Conservation (phyloP, 1,140 invertebrate species). For the Calephelis nemesis region DNA sequence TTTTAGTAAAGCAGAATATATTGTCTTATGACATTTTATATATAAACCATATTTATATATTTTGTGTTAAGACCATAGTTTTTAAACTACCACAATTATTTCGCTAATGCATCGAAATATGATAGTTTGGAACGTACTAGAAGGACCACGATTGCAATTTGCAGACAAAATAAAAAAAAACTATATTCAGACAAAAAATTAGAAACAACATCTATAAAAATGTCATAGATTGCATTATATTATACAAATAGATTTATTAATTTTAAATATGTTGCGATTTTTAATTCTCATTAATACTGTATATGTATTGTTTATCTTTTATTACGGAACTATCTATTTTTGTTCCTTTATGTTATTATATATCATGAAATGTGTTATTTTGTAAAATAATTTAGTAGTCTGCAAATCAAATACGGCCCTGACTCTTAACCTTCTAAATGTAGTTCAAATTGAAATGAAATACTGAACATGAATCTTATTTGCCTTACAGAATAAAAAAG, state of each 20-base stretch:
- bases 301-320: too few relatives aligned
- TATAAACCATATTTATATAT: constrained; percentile 67
- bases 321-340: too few relatives aligned
- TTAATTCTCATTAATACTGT: too few relatives aligned
- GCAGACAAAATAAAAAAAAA: too few relatives aligned
- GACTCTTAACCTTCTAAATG: not conserved
- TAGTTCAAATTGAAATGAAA: not conserved
- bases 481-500: not conserved
- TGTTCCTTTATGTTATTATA: too few relatives aligned
- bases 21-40: constrained; percentile 55
- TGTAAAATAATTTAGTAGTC: too few relatives aligned
- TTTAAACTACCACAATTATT: constrained; percentile 34
- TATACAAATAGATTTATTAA: too few relatives aligned
- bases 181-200: too few relatives aligned
- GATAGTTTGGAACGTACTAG: constrained; percentile 20
- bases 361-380: too few relatives aligned
- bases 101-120: constrained; percentile 33
- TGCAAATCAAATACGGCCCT: constrained; percentile 1
- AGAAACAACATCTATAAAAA: too few relatives aligned
- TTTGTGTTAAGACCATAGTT: constrained; percentile 37
- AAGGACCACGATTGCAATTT: not conserved
- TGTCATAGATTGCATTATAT: too few relatives aligned
- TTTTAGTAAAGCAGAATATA: constrained; percentile 27
- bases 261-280: too few relatives aligned
- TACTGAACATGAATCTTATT: not conserved